A percentile compares a stretch with the other conserved stretches of the same genome.
These are phyloP conservation scores for Poecilia latipinna DNA, from an alignment of 2,113 vertebrate species.

Conservation along the genomic window DNA sequence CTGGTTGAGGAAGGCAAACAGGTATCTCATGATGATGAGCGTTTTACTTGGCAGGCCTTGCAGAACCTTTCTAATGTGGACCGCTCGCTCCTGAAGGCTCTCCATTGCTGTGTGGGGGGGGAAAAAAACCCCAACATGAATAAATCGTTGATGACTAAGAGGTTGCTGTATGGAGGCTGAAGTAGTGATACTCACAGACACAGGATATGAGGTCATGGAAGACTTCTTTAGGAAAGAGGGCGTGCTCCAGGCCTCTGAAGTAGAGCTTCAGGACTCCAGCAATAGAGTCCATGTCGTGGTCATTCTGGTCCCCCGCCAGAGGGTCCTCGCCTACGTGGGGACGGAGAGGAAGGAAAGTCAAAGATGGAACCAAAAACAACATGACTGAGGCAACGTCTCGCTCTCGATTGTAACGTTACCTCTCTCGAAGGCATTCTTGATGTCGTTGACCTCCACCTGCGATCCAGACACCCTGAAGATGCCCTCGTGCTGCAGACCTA, in stretches of 20 bases:
- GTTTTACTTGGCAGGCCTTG: conserved; percentile 88
- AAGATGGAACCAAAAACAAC: background rate
- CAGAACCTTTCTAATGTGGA: conserved; percentile 91
- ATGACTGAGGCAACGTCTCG: conserved; percentile 8
- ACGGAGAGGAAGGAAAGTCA: background rate
- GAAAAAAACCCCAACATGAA: conserved; percentile 13
- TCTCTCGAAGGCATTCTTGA: conserved; percentile 99
- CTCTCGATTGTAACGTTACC: conserved; percentile 72
- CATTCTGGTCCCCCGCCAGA: conserved; percentile 95
- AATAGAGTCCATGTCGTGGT: conserved; percentile 98
- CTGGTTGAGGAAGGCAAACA: conserved; percentile 97
- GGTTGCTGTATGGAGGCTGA: conserved; percentile 10
- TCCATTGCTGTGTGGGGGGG: conserved; percentile 86
- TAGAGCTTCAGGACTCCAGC: conserved; percentile 97
- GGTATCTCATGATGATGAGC: conserved; percentile 97
- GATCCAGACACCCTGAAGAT: conserved; percentile 98
- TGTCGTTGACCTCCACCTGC: conserved; percentile 98
- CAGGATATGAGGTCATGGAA: conserved; percentile 97
- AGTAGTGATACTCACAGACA: conserved; percentile 87
- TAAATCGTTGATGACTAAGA: conserved; percentile 71
- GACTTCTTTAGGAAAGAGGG: conserved; percentile 98
- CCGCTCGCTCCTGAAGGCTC: conserved; percentile 90
- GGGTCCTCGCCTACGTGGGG: conserved; percentile 89
- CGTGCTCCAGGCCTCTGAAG: conserved; percentile 92
- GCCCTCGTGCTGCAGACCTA: conserved; percentile 95